A percentile compares a stretch with the other conserved stretches of the same genome.
Evolutionary conservation across 1,140 invertebrate genomes (phyloP).

Genomic region (Drosophila orosa): DNA sequence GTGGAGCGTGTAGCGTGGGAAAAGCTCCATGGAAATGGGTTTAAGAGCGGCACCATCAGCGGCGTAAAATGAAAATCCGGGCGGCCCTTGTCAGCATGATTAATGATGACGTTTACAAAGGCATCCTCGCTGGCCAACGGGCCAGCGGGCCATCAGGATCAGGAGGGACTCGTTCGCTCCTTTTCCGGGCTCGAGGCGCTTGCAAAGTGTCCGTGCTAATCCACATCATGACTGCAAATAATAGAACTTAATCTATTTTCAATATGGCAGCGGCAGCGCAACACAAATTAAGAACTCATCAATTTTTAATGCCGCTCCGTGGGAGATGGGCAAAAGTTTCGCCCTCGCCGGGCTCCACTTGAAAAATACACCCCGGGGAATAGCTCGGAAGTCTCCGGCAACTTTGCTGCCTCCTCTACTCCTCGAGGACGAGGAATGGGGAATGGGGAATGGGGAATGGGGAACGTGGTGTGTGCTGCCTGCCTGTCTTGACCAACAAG

Average conservation of each 20-base stretch:
- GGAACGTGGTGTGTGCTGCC: conserved; percentile 13
- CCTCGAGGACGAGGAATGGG: neutral
- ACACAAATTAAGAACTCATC: conserved; percentile 83
- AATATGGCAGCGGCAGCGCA: conserved; percentile 76
- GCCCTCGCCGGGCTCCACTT: conserved; percentile 51
- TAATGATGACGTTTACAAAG: conserved; percentile 82
- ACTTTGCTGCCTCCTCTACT: conserved; percentile 25
- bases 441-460: no score
- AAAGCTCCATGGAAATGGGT: conserved; percentile 39
- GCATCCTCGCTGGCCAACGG: conserved; percentile 40
- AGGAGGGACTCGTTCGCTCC: conserved; percentile 34
- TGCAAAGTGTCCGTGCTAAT: conserved; percentile 75
- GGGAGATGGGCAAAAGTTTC: conserved; percentile 48
- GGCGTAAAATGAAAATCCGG: conserved; percentile 76
- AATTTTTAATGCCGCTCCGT: conserved; percentile 79
- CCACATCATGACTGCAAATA: conserved; percentile 83
- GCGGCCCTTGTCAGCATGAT: conserved; percentile 79
- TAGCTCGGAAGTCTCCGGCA: conserved; percentile 40
- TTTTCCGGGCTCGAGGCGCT: conserved; percentile 31
- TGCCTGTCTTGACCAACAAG: conserved; percentile 41
- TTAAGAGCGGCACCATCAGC: conserved; percentile 38
- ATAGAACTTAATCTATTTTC: conserved; percentile 83
- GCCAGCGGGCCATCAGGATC: conserved; percentile 18
- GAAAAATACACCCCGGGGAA: conserved; percentile 78
- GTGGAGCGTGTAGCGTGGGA: conserved; percentile 12